Base-by-base conservation (phyloP, 2,888 invertebrate species). In the Idaea biselata region DNA sequence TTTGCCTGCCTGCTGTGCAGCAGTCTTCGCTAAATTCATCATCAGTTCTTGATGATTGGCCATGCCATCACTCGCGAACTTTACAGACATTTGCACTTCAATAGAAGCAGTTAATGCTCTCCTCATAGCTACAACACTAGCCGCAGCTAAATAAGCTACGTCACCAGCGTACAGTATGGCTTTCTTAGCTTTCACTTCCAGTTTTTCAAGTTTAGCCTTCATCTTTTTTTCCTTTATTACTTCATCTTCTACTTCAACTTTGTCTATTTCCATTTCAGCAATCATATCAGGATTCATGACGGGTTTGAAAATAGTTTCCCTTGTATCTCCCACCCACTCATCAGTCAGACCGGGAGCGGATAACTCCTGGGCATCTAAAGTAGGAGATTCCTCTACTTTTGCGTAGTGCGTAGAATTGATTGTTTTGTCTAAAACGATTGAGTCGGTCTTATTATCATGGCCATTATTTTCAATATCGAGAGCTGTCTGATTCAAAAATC, bases 11-110 rank as follows among this genome's bases (percentile, higher is more conserved):
- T 92, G 91, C 67, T 92, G 91, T 6, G 92, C 92, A 16, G 92
- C 92, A 6, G 91, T 91, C 66, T 89, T 91, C 0, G 92, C 92
- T 62, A 92, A 80, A 76, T 91, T 92, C 91, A 91, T 91, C 92
- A 92, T 92, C 61, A 92, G 72, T 58, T 91, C 91, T 70, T 89
- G 89, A 66, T 91, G 91, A 72, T 90, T 89, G 1, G 89, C 84
- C 91, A 91, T 89, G 5, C 91, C 91, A 67, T 85, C 89, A 68
- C 87, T 90, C 17, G 92, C 91, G 64, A 86, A 88, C 61, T 77
- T 84, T 0, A 92, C 88, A 11, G 92, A 91, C 92, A 92, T 92
- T 66, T 88, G 84, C 1, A 92, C 92, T 74, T 92, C 92, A 32
- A 91, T 91, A 0, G 91, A 91, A 4, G 92, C 91, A 7, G 91